These are phyloP conservation scores for Micromussa lordhowensis DNA, from an alignment of 92 coral and sea anemone genomes.

Conservation along the genomic window DNA sequence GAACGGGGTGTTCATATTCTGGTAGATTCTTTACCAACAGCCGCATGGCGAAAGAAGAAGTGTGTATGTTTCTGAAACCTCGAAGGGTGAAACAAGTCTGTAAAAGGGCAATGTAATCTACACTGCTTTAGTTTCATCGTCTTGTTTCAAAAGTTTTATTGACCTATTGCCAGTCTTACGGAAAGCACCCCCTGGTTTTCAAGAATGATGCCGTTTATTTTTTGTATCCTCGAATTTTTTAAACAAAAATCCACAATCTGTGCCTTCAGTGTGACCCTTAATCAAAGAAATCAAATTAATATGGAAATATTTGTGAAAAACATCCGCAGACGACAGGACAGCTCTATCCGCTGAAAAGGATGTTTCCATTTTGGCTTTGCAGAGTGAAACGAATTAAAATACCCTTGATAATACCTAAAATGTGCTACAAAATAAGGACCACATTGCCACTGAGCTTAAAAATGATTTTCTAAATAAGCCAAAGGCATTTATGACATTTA, in stretches of 20 bases:
- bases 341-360: neutral
- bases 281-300: neutral
- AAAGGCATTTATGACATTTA: neutral
- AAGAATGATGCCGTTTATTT: neutral
- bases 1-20: too few species aligned
- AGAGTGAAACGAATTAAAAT: neutral
- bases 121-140: neutral
- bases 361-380: conserved; percentile 5
- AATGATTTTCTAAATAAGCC: neutral
- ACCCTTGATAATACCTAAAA: neutral
- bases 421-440: neutral
- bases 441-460: neutral
- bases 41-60: neutral
- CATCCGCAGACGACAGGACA: conserved; percentile 17
- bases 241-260: neutral
- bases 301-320: neutral
- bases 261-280: conserved; percentile 16
- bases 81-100: neutral
- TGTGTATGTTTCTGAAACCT: neutral
- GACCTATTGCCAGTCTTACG: neutral
- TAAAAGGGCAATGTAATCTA: neutral
- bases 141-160: neutral
- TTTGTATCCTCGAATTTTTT: neutral
- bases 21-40: neutral
- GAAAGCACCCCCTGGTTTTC: neutral